Evolutionary conservation across 1,140 invertebrate species (phyloP).

Genomic region (Oryzaephilus surinamensis): DNA sequence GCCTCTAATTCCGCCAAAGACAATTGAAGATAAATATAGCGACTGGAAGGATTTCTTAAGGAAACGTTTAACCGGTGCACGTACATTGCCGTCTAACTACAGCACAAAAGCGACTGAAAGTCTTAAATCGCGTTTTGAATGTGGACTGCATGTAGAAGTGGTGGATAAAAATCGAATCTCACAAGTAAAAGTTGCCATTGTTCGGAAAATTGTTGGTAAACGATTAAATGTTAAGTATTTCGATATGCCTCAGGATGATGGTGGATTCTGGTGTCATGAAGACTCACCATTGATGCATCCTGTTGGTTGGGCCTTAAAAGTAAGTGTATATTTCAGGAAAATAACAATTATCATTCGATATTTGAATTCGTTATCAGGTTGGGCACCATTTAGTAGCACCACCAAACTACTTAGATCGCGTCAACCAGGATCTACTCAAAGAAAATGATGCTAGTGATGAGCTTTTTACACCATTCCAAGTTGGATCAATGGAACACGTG

Average conservation of each 20-base stretch:
- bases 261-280: slow-evolving; percentile 93
- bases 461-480: slow-evolving; percentile 50
- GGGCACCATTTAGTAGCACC: slow-evolving; percentile 82
- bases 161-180: slow-evolving; percentile 93
- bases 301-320: slow-evolving; percentile 80
- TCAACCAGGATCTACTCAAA: slow-evolving; percentile 42
- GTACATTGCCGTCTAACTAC: slow-evolving; percentile 86
- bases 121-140: slow-evolving; percentile 68
- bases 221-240: slow-evolving; percentile 84
- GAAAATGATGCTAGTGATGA: slow-evolving; percentile 65
- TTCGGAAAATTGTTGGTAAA: slow-evolving; percentile 84
- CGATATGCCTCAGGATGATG: slow-evolving; percentile 63
- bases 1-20: slow-evolving; percentile 85
- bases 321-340: slow-evolving; percentile 8
- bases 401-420: slow-evolving; percentile 59
- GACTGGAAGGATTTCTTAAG: slow-evolving; percentile 95
- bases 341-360: background rate
- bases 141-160: slow-evolving; percentile 80
- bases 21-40: slow-evolving; percentile 80
- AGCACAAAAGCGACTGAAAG: slow-evolving; percentile 77
- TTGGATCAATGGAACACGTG: slow-evolving; percentile 24
- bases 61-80: slow-evolving; percentile 76
- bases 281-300: slow-evolving; percentile 90
- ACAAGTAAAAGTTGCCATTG: slow-evolving; percentile 77
- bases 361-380: slow-evolving; percentile 42